Percentiles rank a stretch among this genome's conserved stretches.
Conservation (phyloP, 2,113 vertebrate species). For the Beaufortia kweichowensis region DNA sequence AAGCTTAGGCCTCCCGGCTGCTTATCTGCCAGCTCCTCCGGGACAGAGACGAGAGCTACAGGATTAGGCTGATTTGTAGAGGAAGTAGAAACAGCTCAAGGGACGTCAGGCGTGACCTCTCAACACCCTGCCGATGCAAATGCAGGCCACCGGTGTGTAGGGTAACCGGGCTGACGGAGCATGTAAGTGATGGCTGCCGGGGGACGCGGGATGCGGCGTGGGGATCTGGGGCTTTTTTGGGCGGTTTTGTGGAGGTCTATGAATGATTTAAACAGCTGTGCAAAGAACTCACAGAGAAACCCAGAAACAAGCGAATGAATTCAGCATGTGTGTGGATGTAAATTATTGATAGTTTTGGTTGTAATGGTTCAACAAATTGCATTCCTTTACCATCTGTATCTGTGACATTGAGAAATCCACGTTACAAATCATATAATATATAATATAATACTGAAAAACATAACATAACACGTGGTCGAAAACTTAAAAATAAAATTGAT, state of each 20-base stretch:
- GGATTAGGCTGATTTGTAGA: conserved; percentile 44
- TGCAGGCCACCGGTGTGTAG: conserved; percentile 9
- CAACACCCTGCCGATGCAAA: conserved; percentile 19
- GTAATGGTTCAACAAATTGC: not conserved
- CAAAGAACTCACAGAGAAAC: not conserved
- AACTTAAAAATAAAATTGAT: no score
- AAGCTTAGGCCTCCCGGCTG: conserved; percentile 9
- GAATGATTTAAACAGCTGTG: not conserved
- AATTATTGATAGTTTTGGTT: not conserved
- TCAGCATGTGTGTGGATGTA: not conserved
- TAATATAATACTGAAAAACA: no score
- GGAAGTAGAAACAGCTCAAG: conserved; percentile 7
- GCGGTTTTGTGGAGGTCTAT: not conserved
- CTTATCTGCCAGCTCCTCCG: conserved; percentile 18
- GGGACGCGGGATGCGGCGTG: not conserved
- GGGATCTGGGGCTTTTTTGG: not conserved
- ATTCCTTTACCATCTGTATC: not conserved
- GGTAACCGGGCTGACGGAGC: conserved; percentile 18
- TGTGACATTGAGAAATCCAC: no score
- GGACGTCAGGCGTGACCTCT: not conserved
- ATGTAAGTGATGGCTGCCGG: conserved; percentile 1
- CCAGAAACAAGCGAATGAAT: conserved; percentile 1
- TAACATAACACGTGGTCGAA: no score
- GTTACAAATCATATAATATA: no score
- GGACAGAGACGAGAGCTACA: not conserved